Evolutionary conservation across 2,113 vertebrate species (phyloP).

Genomic region (Peromyscus leucopus): DNA sequence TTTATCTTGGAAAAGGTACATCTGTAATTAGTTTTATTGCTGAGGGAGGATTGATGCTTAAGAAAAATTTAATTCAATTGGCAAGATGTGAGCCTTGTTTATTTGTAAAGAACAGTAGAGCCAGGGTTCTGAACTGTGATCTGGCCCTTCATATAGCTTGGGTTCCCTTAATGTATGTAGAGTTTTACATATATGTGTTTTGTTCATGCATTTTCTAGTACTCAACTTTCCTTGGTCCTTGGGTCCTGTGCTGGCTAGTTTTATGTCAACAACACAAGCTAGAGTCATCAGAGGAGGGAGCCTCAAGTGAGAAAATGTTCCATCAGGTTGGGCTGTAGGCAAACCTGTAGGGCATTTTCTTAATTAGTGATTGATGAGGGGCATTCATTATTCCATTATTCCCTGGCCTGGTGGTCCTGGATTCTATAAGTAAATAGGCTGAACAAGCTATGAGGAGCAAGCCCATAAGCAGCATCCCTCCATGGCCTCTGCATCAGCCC

Average conservation of each 20-base stretch:
- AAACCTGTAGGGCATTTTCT: not conserved
- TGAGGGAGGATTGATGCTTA: constrained; percentile 4
- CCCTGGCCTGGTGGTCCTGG: not conserved
- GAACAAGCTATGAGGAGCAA: not conserved
- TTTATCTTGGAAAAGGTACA: constrained; percentile 30
- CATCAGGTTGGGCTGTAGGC: not conserved
- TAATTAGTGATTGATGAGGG: not conserved
- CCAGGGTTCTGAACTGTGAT: not conserved
- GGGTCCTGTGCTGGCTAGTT: not conserved
- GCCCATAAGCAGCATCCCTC: not conserved
- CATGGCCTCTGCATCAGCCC: not conserved
- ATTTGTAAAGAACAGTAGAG: constrained; percentile 2
- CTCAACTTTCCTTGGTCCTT: not conserved
- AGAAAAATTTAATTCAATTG: not conserved
- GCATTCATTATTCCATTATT: not conserved
- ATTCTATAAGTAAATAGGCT: not conserved
- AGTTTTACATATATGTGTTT: not conserved
- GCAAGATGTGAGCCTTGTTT: not conserved
- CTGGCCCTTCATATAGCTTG: not conserved
- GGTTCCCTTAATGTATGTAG: not conserved
- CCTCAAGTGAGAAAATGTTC: not conserved
- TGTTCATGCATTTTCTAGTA: not conserved
- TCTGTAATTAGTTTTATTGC: constrained; percentile 53
- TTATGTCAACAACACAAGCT: not conserved
- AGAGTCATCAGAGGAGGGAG: not conserved